Conservation (phyloP, 1,140 invertebrate genomes). For the Mercenaria mercenaria region DNA sequence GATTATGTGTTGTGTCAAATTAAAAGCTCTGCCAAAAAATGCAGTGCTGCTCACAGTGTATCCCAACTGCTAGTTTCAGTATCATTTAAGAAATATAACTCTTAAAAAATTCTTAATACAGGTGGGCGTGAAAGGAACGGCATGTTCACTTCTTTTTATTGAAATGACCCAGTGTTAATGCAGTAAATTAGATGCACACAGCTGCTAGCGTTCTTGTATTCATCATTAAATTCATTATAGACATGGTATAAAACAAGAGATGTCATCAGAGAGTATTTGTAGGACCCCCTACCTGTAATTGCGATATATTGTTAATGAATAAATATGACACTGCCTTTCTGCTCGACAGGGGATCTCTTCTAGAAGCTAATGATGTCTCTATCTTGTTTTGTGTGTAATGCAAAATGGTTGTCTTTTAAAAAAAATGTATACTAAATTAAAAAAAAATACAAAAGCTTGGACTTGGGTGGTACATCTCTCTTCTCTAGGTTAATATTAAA, state of each 20-base stretch:
- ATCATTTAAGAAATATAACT: too few relatives aligned
- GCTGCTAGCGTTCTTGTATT: background rate
- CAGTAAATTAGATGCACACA: background rate
- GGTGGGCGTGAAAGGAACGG: too few relatives aligned
- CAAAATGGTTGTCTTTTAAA: too few relatives aligned
- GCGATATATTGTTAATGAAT: background rate
- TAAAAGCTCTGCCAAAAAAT: too few relatives aligned
- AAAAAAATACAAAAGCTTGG: background rate
- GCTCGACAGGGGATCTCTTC: background rate
- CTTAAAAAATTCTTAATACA: too few relatives aligned
- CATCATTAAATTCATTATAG: background rate
- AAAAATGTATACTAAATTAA: background rate
- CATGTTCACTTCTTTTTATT: background rate
- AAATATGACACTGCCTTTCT: background rate
- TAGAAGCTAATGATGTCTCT: background rate
- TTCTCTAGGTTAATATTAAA: too few relatives aligned
- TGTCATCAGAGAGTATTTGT: background rate
- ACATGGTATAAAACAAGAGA: background rate
- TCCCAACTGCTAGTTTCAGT: too few relatives aligned
- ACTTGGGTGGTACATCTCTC: too few relatives aligned
- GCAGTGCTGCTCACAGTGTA: too few relatives aligned
- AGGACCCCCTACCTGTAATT: conserved; percentile 3
- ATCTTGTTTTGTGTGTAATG: background rate
- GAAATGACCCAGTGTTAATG: background rate
- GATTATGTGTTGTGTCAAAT: too few relatives aligned